phyloP scores from a whole-genome alignment of 2,888 invertebrate genomes.

The Poecilus cupreus region DNA sequence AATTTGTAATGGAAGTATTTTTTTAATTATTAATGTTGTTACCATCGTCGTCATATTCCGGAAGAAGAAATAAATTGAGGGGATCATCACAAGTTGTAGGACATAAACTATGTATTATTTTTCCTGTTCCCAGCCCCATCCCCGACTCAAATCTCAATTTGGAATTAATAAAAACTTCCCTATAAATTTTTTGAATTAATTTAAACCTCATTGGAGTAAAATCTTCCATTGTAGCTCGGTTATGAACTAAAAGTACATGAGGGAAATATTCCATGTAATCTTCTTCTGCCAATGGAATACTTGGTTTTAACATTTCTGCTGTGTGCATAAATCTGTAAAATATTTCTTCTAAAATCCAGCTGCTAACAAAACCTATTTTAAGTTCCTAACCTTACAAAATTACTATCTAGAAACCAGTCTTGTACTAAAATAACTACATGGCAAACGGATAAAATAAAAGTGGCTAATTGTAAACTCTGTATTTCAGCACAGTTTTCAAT shows the following conservation, averaged over 20 bases:
- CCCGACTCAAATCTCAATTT: conserved; percentile 81
- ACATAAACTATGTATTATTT: conserved; percentile 74
- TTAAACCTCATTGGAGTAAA: conserved; percentile 78
- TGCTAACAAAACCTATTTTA: not conserved
- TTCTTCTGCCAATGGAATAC: conserved; percentile 80
- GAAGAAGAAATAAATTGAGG: conserved; percentile 82
- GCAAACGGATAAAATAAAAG: conserved; percentile 91
- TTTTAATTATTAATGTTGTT: conserved; percentile 2
- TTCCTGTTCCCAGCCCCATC: conserved; percentile 76
- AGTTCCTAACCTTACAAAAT: conserved; percentile 79
- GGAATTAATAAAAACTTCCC: conserved; percentile 78
- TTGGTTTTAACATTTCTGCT: conserved; percentile 91
- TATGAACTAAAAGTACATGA: conserved; percentile 88
- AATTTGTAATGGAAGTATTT: not conserved
- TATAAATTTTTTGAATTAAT: conserved; percentile 77
- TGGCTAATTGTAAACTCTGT: conserved; percentile 85
- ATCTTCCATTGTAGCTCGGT: conserved; percentile 85
- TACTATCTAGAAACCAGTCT: conserved; percentile 92
- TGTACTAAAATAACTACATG: conserved; percentile 92
- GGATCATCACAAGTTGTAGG: conserved; percentile 77
- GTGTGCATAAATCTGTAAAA: conserved; percentile 82
- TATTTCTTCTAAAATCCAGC: conserved; percentile 62
- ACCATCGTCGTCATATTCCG: conserved; percentile 75
- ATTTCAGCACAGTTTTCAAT: conserved; percentile 80
- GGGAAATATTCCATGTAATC: conserved; percentile 86